These are phyloP conservation scores for Columba janthina DNA, from an alignment of 2,113 vertebrate genomes.

Conservation along the genomic window DNA sequence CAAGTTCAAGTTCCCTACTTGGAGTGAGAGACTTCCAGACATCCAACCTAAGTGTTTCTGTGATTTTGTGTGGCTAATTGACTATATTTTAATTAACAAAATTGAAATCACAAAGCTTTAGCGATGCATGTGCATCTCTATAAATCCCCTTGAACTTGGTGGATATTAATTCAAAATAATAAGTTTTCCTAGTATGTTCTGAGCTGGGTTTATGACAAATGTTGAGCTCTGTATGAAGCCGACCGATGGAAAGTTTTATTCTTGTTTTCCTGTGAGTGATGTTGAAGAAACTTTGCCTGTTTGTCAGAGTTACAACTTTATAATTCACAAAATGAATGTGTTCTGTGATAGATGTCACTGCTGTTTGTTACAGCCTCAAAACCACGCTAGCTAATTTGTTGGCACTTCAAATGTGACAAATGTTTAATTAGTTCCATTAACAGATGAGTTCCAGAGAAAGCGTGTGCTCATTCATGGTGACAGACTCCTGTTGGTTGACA, in stretches of 20 bases:
- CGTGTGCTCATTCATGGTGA: accelerated
- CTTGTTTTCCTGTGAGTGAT: neutral
- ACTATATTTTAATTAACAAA: neutral
- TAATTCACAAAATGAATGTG: neutral
- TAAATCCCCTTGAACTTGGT: neutral
- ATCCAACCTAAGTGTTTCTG: neutral
- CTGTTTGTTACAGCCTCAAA: neutral
- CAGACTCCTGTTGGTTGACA: neutral
- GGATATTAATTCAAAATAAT: neutral
- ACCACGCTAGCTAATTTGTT: neutral
- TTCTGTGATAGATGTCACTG: neutral
- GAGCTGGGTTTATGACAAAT: neutral
- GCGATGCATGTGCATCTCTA: neutral
- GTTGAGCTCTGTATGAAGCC: neutral
- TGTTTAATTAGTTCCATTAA: neutral
- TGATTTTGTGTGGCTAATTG: neutral
- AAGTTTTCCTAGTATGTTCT: neutral
- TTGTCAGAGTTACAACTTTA: neutral
- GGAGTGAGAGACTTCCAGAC: neutral
- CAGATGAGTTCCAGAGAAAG: neutral
- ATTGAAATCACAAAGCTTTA: neutral
- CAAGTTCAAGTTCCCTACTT: neutral
- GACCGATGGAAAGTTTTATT: neutral
- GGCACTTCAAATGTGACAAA: neutral
- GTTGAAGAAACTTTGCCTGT: neutral